Evolutionary conservation across 2,888 invertebrate genomes (phyloP).

Genomic region (Tetropium fuscum): DNA sequence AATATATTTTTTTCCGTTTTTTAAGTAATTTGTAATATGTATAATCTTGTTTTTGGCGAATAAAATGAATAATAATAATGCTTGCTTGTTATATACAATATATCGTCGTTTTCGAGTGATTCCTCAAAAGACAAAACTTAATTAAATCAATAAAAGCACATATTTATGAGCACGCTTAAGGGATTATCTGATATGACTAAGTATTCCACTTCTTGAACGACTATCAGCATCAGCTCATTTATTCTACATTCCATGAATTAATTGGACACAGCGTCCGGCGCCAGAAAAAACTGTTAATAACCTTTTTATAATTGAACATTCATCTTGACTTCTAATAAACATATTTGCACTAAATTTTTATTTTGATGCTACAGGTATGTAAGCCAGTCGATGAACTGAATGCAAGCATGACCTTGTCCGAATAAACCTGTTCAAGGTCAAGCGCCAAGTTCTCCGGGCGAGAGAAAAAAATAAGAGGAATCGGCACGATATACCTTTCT

Average conservation of each 20-base stretch:
- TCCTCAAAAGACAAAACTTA: no score
- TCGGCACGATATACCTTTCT: constrained; percentile 7
- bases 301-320: not conserved
- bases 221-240: no score
- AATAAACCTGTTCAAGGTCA: constrained; percentile 41
- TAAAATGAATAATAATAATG: no score
- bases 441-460: constrained; percentile 14
- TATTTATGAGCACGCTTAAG: not conserved
- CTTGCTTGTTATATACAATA: no score
- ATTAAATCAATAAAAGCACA: no score
- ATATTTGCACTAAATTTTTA: constrained; percentile 10
- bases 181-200: no score
- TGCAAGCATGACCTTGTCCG: constrained; percentile 40
- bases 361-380: constrained; percentile 27
- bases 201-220: no score
- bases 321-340: not conserved
- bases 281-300: not conserved
- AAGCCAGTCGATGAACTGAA: constrained; percentile 33
- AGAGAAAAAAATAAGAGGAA: constrained; percentile 13
- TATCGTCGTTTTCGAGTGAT: no score
- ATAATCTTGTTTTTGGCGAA: no score
- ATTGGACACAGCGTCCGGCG: constrained; percentile 2
- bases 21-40: no score
- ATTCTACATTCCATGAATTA: not conserved
- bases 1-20: no score